Conservation (phyloP, 92 coral and sea anemone species). For the Hydrozoanthus gracilis region DNA sequence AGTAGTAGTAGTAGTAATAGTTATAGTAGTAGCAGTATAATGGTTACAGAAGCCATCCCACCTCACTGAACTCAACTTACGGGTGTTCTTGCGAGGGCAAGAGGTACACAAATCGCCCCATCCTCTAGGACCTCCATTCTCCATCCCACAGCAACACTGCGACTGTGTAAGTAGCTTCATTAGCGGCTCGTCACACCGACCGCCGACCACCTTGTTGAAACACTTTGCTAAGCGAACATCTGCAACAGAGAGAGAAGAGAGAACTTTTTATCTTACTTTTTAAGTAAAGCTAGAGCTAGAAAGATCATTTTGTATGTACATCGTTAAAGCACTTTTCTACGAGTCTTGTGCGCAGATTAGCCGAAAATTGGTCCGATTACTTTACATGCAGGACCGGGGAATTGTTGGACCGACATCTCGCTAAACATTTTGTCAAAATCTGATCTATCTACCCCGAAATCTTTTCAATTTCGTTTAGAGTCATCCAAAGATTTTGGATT, state of each 20-base stretch:
- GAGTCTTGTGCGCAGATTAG: neutral
- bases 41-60: neutral
- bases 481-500: no score
- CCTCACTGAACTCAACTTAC: neutral
- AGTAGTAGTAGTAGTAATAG: no score
- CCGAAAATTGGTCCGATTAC: neutral
- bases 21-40: no score
- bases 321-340: no score
- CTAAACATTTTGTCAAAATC: no score
- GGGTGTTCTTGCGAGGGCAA: constrained; percentile 76
- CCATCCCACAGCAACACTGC: constrained; percentile 96
- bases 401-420: neutral
- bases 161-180: constrained; percentile 85
- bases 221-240: constrained; percentile 85
- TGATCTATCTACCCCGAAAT: no score
- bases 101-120: constrained; percentile 88
- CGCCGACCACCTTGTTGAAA: constrained; percentile 65
- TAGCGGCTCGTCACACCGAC: constrained; percentile 76
- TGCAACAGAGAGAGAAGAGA: constrained; percentile 15
- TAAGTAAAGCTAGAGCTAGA: neutral
- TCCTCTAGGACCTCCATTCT: constrained; percentile 79
- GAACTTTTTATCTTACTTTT: neutral
- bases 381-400: neutral
- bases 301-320: no score
- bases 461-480: no score